Conservation (phyloP, 2,113 vertebrate genomes). For the Excalfactoria chinensis region DNA sequence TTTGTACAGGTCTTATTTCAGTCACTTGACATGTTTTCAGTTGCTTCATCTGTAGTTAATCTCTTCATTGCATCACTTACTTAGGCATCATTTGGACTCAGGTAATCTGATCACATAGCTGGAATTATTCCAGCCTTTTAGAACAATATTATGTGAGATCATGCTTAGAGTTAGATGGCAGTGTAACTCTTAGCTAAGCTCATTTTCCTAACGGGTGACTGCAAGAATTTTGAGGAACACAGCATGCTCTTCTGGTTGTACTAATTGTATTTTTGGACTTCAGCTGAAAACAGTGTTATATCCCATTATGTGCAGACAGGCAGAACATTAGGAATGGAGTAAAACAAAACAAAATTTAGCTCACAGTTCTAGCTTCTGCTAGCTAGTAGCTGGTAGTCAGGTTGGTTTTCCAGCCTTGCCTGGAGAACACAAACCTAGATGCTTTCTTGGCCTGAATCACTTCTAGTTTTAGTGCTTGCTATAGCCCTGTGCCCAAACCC, state of each 20-base stretch:
- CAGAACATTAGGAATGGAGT: background rate
- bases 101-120: slow-evolving; percentile 1
- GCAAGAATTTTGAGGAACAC: background rate
- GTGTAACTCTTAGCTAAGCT: background rate
- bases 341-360: background rate
- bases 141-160: background rate
- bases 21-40: background rate
- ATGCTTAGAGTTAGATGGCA: slow-evolving; percentile 33
- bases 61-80: slow-evolving; percentile 36
- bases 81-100: slow-evolving; percentile 43
- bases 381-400: background rate
- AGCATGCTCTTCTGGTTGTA: background rate
- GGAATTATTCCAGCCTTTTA: slow-evolving; percentile 14
- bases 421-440: background rate
- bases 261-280: background rate
- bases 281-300: background rate
- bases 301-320: background rate
- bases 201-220: background rate
- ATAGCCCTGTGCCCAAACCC: background rate
- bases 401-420: background rate
- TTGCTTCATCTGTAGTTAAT: slow-evolving; percentile 33
- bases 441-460: background rate
- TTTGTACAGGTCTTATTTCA: slow-evolving; percentile 9
- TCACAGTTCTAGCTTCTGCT: background rate
- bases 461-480: background rate